A percentile compares a stretch with the other conserved stretches of the same genome.
Conservation (phyloP, 2,113 vertebrate species). For the Hemiscyllium ocellatum region DNA sequence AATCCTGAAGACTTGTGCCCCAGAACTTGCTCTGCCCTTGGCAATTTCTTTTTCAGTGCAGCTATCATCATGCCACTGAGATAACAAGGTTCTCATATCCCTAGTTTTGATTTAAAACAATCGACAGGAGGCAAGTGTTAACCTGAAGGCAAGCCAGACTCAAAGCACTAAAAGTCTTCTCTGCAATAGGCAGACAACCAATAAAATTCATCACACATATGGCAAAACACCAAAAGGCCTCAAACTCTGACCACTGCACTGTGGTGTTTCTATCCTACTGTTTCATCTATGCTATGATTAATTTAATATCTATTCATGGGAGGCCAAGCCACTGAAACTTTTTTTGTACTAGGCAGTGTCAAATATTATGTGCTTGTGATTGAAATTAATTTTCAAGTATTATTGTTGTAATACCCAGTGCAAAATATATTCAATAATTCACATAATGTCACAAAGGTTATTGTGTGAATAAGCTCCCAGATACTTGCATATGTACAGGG, state of each 20-base stretch:
- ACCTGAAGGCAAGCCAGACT: neutral
- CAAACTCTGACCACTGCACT: neutral
- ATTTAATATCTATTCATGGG: conserved; percentile 17
- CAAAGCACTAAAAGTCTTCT: neutral
- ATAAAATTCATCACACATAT: conserved; percentile 13
- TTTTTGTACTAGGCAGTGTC: neutral
- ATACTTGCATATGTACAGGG: no score
- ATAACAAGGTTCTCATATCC: neutral
- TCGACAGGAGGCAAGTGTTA: neutral
- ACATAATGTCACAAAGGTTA: neutral
- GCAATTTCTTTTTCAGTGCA: no score
- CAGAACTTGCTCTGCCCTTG: no score
- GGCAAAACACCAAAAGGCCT: conserved; percentile 16
- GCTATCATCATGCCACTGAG: no score
- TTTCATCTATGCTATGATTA: conserved; percentile 23
- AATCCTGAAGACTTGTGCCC: no score
- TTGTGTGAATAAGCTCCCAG: conserved; percentile 1
- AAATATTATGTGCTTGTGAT: neutral
- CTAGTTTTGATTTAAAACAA: neutral
- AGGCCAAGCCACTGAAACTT: neutral
- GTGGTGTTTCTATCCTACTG: neutral
- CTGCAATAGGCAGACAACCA: neutral
- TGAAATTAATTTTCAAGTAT: conserved; percentile 5
- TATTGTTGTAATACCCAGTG: neutral
- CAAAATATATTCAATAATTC: neutral